These are phyloP conservation scores for Dolichallabes microphthalmus DNA, from an alignment of 2,113 vertebrate genomes.

Conservation along the genomic window DNA sequence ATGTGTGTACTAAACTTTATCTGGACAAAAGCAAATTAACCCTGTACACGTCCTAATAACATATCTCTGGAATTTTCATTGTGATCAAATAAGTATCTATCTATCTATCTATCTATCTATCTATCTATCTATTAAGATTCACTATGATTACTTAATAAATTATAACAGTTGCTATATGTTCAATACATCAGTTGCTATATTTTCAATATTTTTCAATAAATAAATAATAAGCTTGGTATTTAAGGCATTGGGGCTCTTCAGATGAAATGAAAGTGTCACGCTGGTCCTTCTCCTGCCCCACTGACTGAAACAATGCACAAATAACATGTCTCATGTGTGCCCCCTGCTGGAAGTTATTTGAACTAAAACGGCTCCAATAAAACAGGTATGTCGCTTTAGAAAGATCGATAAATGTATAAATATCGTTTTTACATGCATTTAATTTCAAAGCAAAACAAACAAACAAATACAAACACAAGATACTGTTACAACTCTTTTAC, in stretches of 20 bases:
- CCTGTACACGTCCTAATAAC: neutral
- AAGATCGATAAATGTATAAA: neutral
- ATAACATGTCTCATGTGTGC: constrained; percentile 46
- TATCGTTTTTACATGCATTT: neutral
- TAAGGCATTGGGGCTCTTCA: neutral
- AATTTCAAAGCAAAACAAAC: neutral
- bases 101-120: no score
- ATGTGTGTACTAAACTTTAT: neutral
- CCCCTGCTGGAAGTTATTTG: constrained; percentile 56
- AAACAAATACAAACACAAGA: neutral
- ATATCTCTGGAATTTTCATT: no score
- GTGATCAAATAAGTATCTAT: no score
- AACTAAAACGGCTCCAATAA: constrained; percentile 49
- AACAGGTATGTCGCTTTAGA: neutral
- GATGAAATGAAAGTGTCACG: constrained; percentile 2
- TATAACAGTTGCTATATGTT: neutral
- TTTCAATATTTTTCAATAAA: no score
- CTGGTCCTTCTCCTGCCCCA: constrained; percentile 3
- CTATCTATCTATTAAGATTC: neutral
- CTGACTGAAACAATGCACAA: constrained; percentile 6
- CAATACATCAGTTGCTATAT: neutral
- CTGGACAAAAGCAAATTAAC: neutral
- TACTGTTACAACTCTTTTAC: neutral
- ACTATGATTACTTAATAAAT: neutral
- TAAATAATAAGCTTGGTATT: neutral